phyloP scores from a whole-genome alignment of 2,888 invertebrate species.

The Camponotus fellah region DNA sequence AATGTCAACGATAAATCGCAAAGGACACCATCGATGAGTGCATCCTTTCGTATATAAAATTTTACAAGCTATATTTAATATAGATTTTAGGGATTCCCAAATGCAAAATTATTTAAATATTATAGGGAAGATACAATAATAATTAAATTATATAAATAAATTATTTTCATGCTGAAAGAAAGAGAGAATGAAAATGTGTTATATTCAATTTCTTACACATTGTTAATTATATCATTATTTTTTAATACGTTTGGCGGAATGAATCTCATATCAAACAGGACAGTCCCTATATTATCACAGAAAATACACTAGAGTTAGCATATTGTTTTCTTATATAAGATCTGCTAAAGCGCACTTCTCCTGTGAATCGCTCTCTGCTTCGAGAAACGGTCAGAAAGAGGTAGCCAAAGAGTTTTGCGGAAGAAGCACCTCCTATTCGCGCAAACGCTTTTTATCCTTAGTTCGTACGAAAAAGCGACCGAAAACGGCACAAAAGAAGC shows the following conservation, averaged over 20 bases:
- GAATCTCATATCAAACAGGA: neutral
- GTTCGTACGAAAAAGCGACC: conserved; percentile 47
- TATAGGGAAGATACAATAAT: neutral
- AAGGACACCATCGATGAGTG: neutral
- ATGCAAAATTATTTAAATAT: neutral
- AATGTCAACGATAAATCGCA: conserved; percentile 42
- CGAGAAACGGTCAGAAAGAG: conserved; percentile 35
- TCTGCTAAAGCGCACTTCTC: conserved; percentile 29
- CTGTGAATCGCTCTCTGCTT: conserved; percentile 39
- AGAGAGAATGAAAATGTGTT: neutral
- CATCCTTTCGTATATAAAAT: neutral
- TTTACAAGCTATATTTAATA: neutral
- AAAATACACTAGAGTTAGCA: conserved; percentile 12
- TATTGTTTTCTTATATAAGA: conserved; percentile 18
- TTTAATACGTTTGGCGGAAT: neutral
- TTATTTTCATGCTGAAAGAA: neutral
- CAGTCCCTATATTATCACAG: neutral
- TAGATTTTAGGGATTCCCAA: neutral
- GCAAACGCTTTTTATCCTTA: conserved; percentile 48
- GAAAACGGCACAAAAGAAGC: conserved; percentile 48
- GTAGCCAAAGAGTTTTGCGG: conserved; percentile 47
- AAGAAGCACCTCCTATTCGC: conserved; percentile 43
- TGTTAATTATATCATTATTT: neutral
- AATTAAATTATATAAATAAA: neutral
- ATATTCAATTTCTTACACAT: neutral